Evolutionary conservation across 2,888 invertebrate genomes (phyloP).

Genomic region (Blastobasis lacticolella): DNA sequence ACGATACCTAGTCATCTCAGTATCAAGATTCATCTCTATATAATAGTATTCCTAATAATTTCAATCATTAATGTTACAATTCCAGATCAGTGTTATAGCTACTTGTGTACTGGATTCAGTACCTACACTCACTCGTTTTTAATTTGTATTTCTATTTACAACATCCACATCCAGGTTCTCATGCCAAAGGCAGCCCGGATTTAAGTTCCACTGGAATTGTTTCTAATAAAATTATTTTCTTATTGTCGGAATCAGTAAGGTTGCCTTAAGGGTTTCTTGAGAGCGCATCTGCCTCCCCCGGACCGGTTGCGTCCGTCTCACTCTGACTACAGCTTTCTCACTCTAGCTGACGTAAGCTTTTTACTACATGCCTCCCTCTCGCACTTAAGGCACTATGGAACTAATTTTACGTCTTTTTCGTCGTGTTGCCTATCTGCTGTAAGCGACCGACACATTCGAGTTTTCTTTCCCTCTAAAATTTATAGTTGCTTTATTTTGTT

Average conservation of each 20-base stretch:
- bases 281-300: constrained; percentile 64
- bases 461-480: constrained; percentile 33
- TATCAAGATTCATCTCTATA: too few relatives aligned
- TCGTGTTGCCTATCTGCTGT: constrained; percentile 51
- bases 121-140: too few relatives aligned
- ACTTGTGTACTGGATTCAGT: too few relatives aligned
- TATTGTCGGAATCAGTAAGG: constrained; percentile 56
- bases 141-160: too few relatives aligned
- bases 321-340: constrained; percentile 18
- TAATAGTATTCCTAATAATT: too few relatives aligned
- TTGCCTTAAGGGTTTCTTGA: constrained; percentile 57
- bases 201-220: constrained; percentile 32
- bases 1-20: too few relatives aligned
- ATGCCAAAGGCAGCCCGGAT: constrained; percentile 22
- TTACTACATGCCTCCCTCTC: constrained; percentile 32
- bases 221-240: constrained; percentile 57
- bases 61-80: too few relatives aligned
- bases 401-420: constrained; percentile 66
- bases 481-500: constrained; percentile 23
- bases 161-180: not conserved
- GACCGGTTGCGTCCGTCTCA: constrained; percentile 64
- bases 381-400: constrained; percentile 46
- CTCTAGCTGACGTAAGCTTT: constrained; percentile 2
- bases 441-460: constrained; percentile 36
- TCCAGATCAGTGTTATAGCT: too few relatives aligned